Percentiles rank a stretch among this genome's conserved stretches.
phyloP scores from a whole-genome alignment of 2,113 vertebrate genomes.

The Peucedramus taeniatus region DNA sequence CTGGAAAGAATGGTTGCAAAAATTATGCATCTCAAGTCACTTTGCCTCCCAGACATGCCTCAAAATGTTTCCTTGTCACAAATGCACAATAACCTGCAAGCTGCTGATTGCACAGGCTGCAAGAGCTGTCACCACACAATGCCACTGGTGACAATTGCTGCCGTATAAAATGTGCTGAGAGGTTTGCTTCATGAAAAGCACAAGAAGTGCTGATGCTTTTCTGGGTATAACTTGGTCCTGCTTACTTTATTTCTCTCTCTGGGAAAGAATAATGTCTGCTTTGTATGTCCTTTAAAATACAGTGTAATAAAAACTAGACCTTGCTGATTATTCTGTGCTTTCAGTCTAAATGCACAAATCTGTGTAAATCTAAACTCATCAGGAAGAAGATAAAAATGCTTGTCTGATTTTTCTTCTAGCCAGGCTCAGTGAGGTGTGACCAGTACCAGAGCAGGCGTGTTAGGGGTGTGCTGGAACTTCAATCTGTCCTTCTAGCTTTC shows the following conservation, averaged over 20 bases:
- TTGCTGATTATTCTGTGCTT: not conserved
- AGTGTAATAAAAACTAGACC: conserved; percentile 28
- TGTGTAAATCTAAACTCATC: conserved; percentile 31
- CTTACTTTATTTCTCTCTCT: not conserved
- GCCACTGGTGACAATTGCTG: not conserved
- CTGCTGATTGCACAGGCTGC: not conserved
- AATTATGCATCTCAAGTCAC: not conserved
- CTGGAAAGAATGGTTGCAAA: not conserved
- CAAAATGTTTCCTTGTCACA: not conserved
- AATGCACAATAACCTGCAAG: not conserved
- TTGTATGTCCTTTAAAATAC: conserved; percentile 11
- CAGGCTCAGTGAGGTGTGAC: not conserved
- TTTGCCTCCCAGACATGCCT: not conserved
- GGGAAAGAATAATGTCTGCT: not conserved
- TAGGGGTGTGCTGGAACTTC: not conserved
- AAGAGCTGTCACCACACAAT: not conserved
- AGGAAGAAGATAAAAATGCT: conserved; percentile 19
- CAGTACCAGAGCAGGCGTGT: not conserved
- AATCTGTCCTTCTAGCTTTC: not conserved
- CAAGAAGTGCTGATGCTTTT: not conserved
- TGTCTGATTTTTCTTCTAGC: not conserved
- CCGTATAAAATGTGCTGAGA: not conserved
- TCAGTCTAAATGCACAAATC: not conserved
- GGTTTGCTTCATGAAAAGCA: not conserved
- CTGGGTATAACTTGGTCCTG: not conserved